phyloP scores from a whole-genome alignment of 2,113 vertebrate species.

The Naja naja region DNA sequence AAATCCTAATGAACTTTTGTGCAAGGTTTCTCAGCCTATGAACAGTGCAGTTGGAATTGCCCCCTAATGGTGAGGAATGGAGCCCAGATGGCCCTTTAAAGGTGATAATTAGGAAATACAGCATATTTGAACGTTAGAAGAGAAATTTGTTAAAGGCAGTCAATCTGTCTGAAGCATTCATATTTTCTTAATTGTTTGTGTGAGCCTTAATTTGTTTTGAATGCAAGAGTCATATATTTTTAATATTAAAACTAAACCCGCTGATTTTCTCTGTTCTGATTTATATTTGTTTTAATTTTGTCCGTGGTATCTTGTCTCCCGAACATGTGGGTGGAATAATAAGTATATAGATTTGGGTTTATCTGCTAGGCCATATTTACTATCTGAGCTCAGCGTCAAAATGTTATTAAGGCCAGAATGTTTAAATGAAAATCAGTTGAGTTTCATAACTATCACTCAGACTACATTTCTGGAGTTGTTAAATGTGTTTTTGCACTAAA shows the following conservation, averaged over 20 bases:
- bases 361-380: slow-evolving; percentile 53
- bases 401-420: slow-evolving; percentile 16
- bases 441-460: background rate
- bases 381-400: slow-evolving; percentile 58
- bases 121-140: slow-evolving; percentile 82
- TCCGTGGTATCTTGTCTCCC: slow-evolving; percentile 42
- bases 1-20: slow-evolving; percentile 94
- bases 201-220: slow-evolving; percentile 70
- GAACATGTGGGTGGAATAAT: slow-evolving; percentile 49
- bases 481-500: background rate
- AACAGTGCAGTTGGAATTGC: slow-evolving; percentile 99
- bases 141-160: slow-evolving; percentile 79
- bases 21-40: slow-evolving; percentile 94
- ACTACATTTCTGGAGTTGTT: background rate
- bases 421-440: background rate
- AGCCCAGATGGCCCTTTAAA: slow-evolving; percentile 99
- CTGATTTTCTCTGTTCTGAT: slow-evolving; percentile 44
- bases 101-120: slow-evolving; percentile 99
- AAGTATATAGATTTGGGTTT: slow-evolving; percentile 40
- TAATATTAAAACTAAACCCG: slow-evolving; percentile 59
- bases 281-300: slow-evolving; percentile 51
- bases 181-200: slow-evolving; percentile 77
- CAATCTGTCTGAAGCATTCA: slow-evolving; percentile 81
- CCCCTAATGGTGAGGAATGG: slow-evolving; percentile 97
- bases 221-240: slow-evolving; percentile 61